These are phyloP conservation scores for Nannobrachium achirus DNA, from an alignment of 2,113 vertebrate genomes.

Conservation along the genomic window DNA sequence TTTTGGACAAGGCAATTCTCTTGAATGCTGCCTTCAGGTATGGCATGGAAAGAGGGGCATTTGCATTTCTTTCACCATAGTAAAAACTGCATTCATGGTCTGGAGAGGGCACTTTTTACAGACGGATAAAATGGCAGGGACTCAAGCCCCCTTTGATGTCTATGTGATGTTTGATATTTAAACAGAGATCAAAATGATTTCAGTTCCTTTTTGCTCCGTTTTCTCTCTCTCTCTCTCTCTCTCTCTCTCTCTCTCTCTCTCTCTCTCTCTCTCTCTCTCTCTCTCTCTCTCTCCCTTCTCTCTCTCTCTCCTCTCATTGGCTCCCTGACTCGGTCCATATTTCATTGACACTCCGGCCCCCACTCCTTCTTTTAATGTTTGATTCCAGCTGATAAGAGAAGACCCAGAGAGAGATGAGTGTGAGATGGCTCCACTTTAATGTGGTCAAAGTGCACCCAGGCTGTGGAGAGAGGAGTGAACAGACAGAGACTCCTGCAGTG, in stretches of 20 bases:
- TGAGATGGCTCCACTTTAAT: conserved; percentile 70
- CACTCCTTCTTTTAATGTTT: conserved; percentile 78
- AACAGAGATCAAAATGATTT: background rate
- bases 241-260: background rate
- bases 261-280: no score
- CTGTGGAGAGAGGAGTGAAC: conserved; percentile 14
- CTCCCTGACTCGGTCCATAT: conserved; percentile 40
- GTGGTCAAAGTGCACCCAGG: conserved; percentile 82
- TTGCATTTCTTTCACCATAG: no score
- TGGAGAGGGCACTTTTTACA: no score
- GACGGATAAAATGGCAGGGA: no score
- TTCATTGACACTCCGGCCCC: conserved; percentile 52
- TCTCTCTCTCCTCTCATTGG: conserved; percentile 24
- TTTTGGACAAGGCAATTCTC: no score
- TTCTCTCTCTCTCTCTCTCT: background rate
- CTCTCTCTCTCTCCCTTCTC: conserved; percentile 13
- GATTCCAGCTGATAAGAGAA: conserved; percentile 78
- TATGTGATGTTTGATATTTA: background rate
- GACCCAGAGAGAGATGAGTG: conserved; percentile 68
- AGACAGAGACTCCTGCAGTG: no score
- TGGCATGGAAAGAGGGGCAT: no score
- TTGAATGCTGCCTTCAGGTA: no score
- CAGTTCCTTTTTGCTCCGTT: background rate
- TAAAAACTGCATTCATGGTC: no score
- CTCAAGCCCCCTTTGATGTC: background rate